A percentile compares a stretch with the other conserved stretches of the same genome.
These are phyloP conservation scores for Crocallis elinguaria DNA, from an alignment of 2,888 invertebrate species.

Conservation along the genomic window DNA sequence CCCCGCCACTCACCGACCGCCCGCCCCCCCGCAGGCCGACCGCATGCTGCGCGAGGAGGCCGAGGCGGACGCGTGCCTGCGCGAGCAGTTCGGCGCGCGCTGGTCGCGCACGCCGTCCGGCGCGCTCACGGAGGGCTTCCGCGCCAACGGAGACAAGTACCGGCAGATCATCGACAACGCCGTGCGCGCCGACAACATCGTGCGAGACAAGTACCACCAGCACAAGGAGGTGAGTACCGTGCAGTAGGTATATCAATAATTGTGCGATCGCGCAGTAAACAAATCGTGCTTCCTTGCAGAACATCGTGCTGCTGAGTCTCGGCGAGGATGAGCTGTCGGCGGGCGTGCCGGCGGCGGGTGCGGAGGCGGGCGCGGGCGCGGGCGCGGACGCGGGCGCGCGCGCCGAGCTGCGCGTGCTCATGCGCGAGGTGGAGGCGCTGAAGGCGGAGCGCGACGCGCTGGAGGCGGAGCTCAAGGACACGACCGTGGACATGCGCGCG, in stretches of 20 bases:
- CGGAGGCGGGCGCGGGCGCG: constrained; percentile 85
- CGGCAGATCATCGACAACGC: constrained; percentile 96
- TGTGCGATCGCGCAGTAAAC: too few species aligned
- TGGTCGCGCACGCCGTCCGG: constrained; percentile 96
- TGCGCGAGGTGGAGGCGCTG: constrained; percentile 92
- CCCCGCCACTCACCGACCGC: too few species aligned
- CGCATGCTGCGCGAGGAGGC: constrained; percentile 94
- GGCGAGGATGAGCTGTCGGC: constrained; percentile 88
- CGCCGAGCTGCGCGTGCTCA: constrained; percentile 87
- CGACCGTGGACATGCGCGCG: constrained; percentile 86
- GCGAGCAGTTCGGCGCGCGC: constrained; percentile 95
- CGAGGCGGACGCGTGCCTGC: constrained; percentile 94
- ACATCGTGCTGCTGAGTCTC: constrained; percentile 92
- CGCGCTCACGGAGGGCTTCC: constrained; percentile 95
- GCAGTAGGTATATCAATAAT: too few species aligned
- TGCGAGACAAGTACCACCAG: constrained; percentile 93
- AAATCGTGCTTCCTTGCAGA: constrained; percentile 64
- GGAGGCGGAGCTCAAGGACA: constrained; percentile 89
- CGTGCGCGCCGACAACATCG: constrained; percentile 91
- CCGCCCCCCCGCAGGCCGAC: constrained; percentile 71
- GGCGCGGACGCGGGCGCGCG: constrained; percentile 67
- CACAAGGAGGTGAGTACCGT: constrained; percentile 85
- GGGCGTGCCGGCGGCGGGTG: constrained; percentile 89
- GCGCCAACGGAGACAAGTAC: constrained; percentile 96
- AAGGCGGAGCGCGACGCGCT: constrained; percentile 93